Conservation (phyloP, 2,113 vertebrate species). For the Ranitomeya variabilis region DNA sequence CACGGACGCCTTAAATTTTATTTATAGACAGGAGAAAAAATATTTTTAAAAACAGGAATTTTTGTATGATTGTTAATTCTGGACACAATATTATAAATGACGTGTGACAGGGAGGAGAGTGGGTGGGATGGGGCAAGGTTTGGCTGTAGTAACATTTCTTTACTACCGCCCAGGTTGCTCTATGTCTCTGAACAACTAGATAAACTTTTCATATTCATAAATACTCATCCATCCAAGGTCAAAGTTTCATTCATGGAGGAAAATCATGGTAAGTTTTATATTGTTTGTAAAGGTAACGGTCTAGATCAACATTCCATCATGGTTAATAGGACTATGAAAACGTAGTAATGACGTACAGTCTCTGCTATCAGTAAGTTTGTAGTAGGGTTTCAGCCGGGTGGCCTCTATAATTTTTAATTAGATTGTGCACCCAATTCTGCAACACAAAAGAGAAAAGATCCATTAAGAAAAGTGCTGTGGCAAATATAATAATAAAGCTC, state of each 20-base stretch:
- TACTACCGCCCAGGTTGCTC: background rate
- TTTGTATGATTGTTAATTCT: too few relatives aligned
- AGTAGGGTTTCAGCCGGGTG: background rate
- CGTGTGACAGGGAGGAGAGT: too few relatives aligned
- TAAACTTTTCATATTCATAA: background rate
- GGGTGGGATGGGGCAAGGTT: too few relatives aligned
- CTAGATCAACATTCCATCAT: background rate
- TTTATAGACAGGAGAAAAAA: too few relatives aligned
- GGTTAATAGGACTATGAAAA: background rate
- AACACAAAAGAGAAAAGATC: background rate
- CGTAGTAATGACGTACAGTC: background rate
- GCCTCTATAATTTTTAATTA: background rate
- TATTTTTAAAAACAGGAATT: too few relatives aligned
- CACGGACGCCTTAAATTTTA: too few relatives aligned
- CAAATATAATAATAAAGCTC: constrained; percentile 27
- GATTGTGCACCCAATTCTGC: background rate
- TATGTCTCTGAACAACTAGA: too few relatives aligned
- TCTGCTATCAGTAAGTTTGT: background rate
- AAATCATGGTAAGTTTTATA: background rate
- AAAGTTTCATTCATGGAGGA: background rate
- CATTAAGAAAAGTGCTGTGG: constrained; percentile 1
- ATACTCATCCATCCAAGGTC: background rate
- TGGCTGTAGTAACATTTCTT: background rate
- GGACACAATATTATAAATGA: too few relatives aligned
- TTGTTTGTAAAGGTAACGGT: background rate